These are phyloP conservation scores for Butastur rufipennis DNA, from an alignment of 2,113 vertebrate species.

Conservation along the genomic window DNA sequence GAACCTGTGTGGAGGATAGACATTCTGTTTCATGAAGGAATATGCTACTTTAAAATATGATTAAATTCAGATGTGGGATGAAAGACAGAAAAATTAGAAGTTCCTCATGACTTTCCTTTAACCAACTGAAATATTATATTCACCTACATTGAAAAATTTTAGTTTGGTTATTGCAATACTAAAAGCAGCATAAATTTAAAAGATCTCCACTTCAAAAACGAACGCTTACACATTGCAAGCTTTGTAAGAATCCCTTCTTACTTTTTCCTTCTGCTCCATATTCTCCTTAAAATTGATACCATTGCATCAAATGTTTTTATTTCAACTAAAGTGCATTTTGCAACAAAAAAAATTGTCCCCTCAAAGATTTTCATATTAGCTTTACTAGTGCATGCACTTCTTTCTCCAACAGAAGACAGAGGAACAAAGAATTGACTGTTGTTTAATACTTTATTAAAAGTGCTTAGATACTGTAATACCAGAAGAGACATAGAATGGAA, in stretches of 20 bases:
- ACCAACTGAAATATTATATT: conserved; percentile 44
- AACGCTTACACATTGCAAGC: background rate
- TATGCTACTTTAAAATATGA: conserved; percentile 37
- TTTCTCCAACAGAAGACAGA: background rate
- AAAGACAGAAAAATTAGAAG: conserved; percentile 56
- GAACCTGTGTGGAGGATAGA: conserved; percentile 28
- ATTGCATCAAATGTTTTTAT: background rate
- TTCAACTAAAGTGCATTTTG: background rate
- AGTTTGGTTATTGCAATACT: background rate
- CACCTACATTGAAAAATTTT: conserved; percentile 29
- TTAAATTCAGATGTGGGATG: conserved; percentile 55
- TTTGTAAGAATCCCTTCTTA: background rate
- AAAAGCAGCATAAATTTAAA: conserved; percentile 42
- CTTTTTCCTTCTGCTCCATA: background rate
- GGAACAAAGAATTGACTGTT: background rate
- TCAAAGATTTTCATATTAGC: background rate
- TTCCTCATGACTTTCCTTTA: conserved; percentile 12
- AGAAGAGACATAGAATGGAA: background rate
- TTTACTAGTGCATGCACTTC: background rate
- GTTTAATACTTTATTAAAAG: background rate
- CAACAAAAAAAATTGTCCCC: background rate
- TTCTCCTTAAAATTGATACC: background rate
- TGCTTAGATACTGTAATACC: background rate
- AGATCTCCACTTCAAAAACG: conserved; percentile 10
- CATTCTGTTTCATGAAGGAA: conserved; percentile 27